Evolutionary conservation across 2,113 vertebrate species (phyloP), one percentile per base, ranked within the genome.

Genomic region (Aegithalos caudatus): DNA sequence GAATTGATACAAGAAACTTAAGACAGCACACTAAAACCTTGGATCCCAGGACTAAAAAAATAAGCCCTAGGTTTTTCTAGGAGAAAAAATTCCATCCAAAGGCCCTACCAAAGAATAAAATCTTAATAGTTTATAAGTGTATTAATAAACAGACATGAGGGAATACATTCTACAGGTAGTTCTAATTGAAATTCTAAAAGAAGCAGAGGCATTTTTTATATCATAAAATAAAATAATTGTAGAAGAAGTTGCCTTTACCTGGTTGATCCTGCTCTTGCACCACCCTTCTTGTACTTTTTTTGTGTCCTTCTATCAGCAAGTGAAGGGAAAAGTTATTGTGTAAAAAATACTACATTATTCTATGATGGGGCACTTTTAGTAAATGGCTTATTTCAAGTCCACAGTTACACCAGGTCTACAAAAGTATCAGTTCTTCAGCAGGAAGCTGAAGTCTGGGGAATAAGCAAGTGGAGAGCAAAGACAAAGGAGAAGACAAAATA

Each of bases 331-430:
- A 74, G 3, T 24, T 11, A 22, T 9, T 29, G 2, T 9, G 12
- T 74, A 28, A 81, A 64, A 88, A 87, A 70, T 17, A 27, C 5
- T 57, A 31, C 8, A 38, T 76, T 24, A 48, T 40, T 84, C 42
- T 53, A 1, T 10, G 3, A 4, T 29, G 22, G 6, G 2, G 2
- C 3, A 8, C 40, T 77, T 57, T 23, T 23, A 27, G 9, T 22
- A 45, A 10, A 9, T 44, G 20, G 7, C 5, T 9, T 35, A 6
- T 53, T 71, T 66, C 33, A 62, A 76, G 28, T 28, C 24, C 45
- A 61, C 7, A 57, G 19, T 11, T 71, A 11, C 13, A 45, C 9
- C 20, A 71, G 12, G 5, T 28, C 51, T 62, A 57, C 14, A 65
- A 37, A 81, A 29, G 2, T 29, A 65, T 9, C 0, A n/a, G n/a